Evolutionary conservation across 2,888 invertebrate species (phyloP), one percentile per base, ranked within the genome.

Genomic region (Uloborus plumipes): DNA sequence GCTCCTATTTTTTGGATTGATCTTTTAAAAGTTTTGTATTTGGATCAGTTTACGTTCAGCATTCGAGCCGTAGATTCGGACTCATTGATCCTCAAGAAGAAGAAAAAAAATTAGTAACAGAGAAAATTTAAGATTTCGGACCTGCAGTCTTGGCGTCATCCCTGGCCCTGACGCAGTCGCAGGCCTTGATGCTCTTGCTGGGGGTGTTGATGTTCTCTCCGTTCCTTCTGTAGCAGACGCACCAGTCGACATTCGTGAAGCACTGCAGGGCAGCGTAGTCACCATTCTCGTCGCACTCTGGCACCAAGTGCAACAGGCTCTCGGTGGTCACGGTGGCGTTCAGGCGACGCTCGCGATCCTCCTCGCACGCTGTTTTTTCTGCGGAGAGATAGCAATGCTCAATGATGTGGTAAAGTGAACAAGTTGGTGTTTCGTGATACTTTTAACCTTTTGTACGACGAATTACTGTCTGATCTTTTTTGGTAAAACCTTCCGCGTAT

Each of bases 181-280:
- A 83, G 2, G 83, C 72, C 76, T 77, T 77, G 69, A 83, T 73
- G 67, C 55, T 77, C 77, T 69, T 83, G 64, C 77, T 77, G 14
- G 83, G 77, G 26, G 77, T 66, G 67, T 66, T 66, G 77, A 83
- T 83, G 83, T 76, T 76, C 18, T 72, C 72, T 15, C 83, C 83
- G 66, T 83, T 73, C 67, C 83, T 76, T 31, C 77, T 67, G 83
- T 83, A 83, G 69, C 83, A 83, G n/a, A 83, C 77, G 64, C 83
- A 83, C 83, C 83, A 83, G 67, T 73, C 69, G 58, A 64, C 72
- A 58, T 50, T 22, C 15, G 83, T 83, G 77, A 77, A 83, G 73
- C 83, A 83, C 73, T 83, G 83, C 61, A 62, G 26, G 62, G 83
- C 83, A 26, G 83, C 76, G n/a, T 83, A 83, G 73, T 83, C 83